Evolutionary conservation across 2,113 vertebrate genomes (phyloP), one percentile per base, ranked within the genome.

Genomic region (Alethe castanea): DNA sequence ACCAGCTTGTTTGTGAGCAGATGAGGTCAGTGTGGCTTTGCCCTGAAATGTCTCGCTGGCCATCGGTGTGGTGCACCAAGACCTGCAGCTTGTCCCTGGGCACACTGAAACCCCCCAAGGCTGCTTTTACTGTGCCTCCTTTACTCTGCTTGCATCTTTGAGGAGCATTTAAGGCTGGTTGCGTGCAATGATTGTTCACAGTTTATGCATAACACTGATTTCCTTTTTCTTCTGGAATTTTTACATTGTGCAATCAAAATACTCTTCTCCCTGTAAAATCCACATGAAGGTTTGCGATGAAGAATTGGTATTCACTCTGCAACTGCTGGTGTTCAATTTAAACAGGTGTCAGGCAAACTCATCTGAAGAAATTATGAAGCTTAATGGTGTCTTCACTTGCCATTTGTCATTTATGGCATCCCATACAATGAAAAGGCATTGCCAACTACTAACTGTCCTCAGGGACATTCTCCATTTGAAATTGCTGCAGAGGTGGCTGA

Each of bases 391-490:
- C 80, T 93, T 36, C 67, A 35, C 56, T 92, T 44, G 3, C 59
- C 70, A 77, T 95, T 95, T 95, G 79, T 98, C 94, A 88, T 89
- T 47, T 81, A 74, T 81, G 42, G 78, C 59, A 65, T 79, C 76
- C 54, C 42, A 23, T 66, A 50, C 61, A 80, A 85, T 64, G 69
- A 89, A 95, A 91, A 96, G 66, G 48, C 81, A 90, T 78, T 93
- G 60, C 28, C 25, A 36, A 72, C 78, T 93, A 86, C 88, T 94
- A 89, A 83, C 84, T 79, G 60, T 95, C 93, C 76, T 94, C 71
- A 76, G 95, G 86, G 97, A 89, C 52, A 83, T 86, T 94, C 91
- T 96, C 95, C 71, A 88, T 59, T 84, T 97, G 92, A 97, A 97
- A 91, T 69, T 96, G 76, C 76, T 88, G 86, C 79, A 86, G 85